Percentiles rank a stretch among this genome's conserved stretches.
Conservation (phyloP, 2,113 vertebrate genomes). For the Pungitius pungitius region DNA sequence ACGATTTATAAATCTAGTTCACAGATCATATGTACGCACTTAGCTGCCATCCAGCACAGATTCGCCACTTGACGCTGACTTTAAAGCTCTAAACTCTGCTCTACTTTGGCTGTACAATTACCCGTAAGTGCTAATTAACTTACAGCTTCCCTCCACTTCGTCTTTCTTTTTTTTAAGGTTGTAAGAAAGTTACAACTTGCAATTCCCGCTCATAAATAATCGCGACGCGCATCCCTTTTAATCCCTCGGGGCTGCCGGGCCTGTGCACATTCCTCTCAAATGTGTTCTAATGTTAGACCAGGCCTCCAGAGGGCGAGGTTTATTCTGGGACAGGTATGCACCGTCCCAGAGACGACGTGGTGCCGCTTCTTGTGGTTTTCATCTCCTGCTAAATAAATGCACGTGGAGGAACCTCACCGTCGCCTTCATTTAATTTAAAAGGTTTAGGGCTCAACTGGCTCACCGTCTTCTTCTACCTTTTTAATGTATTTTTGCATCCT, state of each 20-base stretch:
- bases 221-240: constrained; percentile 41
- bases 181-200: constrained; percentile 14
- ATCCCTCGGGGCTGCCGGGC: constrained; percentile 12
- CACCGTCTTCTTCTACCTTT: constrained; percentile 3
- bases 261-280: constrained; percentile 45
- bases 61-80: constrained; percentile 20
- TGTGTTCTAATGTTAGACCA: constrained; percentile 69
- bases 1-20: background rate
- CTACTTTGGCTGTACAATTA: constrained; percentile 20
- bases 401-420: background rate
- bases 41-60: background rate
- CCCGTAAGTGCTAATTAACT: constrained; percentile 29
- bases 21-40: constrained; percentile 4
- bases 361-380: background rate
- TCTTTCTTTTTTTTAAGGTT: constrained; percentile 8
- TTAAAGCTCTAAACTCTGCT: constrained; percentile 9
- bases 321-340: constrained; percentile 67
- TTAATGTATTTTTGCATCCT: constrained; percentile 59
- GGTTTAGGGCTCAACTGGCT: no score
- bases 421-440: no score
- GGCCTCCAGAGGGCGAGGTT: constrained; percentile 47
- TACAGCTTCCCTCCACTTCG: constrained; percentile 2
- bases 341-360: background rate
- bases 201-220: constrained; percentile 60
- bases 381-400: background rate